These are phyloP conservation scores for Pituophis catenifer DNA, from an alignment of 2,113 vertebrate species.

Conservation along the genomic window DNA sequence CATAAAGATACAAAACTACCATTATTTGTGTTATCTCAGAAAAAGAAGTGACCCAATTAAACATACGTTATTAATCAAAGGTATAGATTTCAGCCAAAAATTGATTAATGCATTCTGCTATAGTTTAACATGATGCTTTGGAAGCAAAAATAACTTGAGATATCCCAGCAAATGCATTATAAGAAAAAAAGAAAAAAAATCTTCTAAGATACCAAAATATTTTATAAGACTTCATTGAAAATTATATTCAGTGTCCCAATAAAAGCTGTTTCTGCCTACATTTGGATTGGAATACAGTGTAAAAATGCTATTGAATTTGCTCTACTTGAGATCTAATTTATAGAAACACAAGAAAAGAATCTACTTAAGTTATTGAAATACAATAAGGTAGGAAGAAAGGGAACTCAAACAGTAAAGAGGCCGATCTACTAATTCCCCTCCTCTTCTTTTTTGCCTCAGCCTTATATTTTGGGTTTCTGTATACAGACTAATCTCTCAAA, in stretches of 20 bases:
- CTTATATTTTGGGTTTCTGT: conserved; percentile 57
- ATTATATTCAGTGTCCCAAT: neutral
- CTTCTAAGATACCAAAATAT: neutral
- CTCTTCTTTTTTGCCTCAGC: conserved; percentile 21
- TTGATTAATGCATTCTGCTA: neutral
- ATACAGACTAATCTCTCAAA: conserved; percentile 55
- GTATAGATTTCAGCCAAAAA: neutral
- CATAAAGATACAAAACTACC: neutral
- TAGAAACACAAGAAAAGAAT: neutral
- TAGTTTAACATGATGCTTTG: neutral
- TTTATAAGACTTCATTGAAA: neutral
- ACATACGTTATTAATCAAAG: neutral
- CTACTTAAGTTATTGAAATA: neutral
- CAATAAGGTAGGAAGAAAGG: neutral
- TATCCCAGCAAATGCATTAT: neutral
- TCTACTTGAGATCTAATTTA: neutral
- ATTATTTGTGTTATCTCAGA: neutral
- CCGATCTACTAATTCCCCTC: neutral
- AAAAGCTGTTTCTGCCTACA: neutral
- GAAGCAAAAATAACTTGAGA: neutral
- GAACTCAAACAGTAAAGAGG: rapidly evolving
- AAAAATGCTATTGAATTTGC: neutral
- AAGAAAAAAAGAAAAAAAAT: neutral
- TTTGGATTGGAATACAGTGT: neutral
- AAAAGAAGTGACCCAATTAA: neutral